Base-by-base conservation (phyloP, 92 coral and sea anemone species). In the Bergia sp. region DNA sequence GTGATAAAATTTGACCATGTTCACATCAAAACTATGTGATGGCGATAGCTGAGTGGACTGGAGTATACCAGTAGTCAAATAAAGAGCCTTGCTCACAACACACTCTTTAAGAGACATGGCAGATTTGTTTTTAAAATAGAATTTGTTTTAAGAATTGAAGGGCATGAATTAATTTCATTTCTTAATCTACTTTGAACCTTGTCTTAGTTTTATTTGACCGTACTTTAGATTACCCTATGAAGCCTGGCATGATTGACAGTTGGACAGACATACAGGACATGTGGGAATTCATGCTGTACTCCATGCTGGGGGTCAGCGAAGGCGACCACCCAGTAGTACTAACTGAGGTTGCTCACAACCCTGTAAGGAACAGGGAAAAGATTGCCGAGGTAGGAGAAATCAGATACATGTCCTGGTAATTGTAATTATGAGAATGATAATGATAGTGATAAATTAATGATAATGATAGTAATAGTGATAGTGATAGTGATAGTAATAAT, bases 181-280 rank as follows among this genome's bases (percentile, higher is more conserved):
- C 29, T 29, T 29, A 1, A 15, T 20, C 42, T 36, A n/a, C 38
- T 41, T 78, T 79, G 3, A 42, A 42, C 13, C 3, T 23, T 47
- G 47, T 36, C 18, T 1, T 73, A 42, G 23, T 75, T 3, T 61
- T 16, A 8, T 61, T 61, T 61, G 18, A 20, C 40, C n/a, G 18
- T 74, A 81, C 53, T 23, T 0, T 41, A 96, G 99, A 94, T 82
- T 94, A 97, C 81, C 99, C 99, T 49, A 87, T 97, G 95, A 94
- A 90, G 61, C 91, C 97, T 39, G 99, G 94, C 29, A 72, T 95
- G 77, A 87, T 97, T 86, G 99, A 97, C 80, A 93, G 80, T 88
- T 97, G 99, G 99, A 85, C 95, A 43, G 99, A 97, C 71, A 91
- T 97, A 76, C 96, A 95, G 50, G 99, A 96, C 43, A 40, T 97